A percentile compares a stretch with the other conserved stretches of the same genome.
These are phyloP conservation scores for Halesus radiatus DNA, from an alignment of 1,140 invertebrate genomes.

Conservation along the genomic window DNA sequence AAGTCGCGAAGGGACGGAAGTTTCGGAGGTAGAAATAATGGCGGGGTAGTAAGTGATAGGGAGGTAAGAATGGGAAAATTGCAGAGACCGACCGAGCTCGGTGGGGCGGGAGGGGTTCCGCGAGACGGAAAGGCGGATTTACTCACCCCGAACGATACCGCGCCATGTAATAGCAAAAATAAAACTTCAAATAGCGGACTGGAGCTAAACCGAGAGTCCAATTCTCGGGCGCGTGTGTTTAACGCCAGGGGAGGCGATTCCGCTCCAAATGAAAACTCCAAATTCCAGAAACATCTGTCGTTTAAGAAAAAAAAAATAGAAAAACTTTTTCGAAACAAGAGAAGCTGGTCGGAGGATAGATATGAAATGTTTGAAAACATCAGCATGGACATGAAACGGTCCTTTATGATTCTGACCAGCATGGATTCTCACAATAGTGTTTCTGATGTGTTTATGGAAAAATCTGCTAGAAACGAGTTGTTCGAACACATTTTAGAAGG, in stretches of 20 bases:
- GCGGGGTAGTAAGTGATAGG: not conserved
- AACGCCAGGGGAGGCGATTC: not conserved
- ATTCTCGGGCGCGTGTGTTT: not conserved
- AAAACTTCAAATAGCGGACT: not conserved
- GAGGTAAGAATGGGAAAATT: not conserved
- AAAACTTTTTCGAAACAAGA: constrained; percentile 17
- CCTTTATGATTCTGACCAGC: constrained; percentile 54
- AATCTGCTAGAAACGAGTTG: constrained; percentile 48
- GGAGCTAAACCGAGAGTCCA: not conserved
- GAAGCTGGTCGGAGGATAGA: constrained; percentile 46
- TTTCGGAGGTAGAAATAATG: constrained; percentile 21
- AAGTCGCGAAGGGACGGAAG: constrained; percentile 23
- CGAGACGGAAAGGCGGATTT: not conserved
- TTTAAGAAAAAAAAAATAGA: constrained; percentile 3
- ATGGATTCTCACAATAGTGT: constrained; percentile 49
- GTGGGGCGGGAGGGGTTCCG: not conserved
- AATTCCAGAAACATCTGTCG: not conserved
- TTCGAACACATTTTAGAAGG: constrained; percentile 55
- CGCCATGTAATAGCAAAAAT: not conserved
- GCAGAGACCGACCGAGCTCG: no score
- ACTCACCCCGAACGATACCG: not conserved
- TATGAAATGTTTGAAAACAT: constrained; percentile 56
- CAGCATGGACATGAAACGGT: constrained; percentile 53
- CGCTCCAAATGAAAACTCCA: not conserved
- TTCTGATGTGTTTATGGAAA: constrained; percentile 43